phyloP scores from a whole-genome alignment of 2,113 vertebrate species.

The Nesogale talazaci region DNA sequence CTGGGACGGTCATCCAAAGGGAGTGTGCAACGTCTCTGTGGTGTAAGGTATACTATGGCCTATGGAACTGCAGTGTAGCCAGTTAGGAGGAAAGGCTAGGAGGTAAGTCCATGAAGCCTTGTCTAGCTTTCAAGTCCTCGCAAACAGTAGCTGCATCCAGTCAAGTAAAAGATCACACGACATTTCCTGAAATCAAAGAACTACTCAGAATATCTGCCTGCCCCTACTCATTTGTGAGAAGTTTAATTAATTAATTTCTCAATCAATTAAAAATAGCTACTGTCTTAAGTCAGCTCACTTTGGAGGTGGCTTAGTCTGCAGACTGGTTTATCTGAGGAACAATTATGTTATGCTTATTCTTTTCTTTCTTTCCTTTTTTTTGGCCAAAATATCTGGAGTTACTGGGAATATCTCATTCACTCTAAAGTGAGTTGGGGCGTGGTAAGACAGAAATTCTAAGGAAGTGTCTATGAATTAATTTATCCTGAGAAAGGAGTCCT shows the following conservation, averaged over 20 bases:
- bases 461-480: not conserved
- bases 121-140: not conserved
- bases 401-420: not conserved
- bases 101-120: not conserved
- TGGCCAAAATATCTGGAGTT: not conserved
- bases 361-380: not conserved
- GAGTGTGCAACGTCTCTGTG: not conserved
- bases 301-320: not conserved
- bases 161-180: not conserved
- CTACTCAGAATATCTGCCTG: not conserved
- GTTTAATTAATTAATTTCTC: too few species aligned
- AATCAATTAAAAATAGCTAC: not conserved
- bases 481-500: not conserved
- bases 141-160: not conserved
- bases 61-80: not conserved
- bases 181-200: not conserved
- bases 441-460: not conserved
- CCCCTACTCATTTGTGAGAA: not conserved
- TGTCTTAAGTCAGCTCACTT: not conserved
- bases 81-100: not conserved
- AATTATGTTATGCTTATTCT: not conserved
- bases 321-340: too few species aligned
- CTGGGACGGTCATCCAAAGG: not conserved
- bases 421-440: not conserved
- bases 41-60: not conserved